Evolutionary conservation across 2,888 invertebrate species (phyloP).

Genomic region (Cheilosia scutellata): DNA sequence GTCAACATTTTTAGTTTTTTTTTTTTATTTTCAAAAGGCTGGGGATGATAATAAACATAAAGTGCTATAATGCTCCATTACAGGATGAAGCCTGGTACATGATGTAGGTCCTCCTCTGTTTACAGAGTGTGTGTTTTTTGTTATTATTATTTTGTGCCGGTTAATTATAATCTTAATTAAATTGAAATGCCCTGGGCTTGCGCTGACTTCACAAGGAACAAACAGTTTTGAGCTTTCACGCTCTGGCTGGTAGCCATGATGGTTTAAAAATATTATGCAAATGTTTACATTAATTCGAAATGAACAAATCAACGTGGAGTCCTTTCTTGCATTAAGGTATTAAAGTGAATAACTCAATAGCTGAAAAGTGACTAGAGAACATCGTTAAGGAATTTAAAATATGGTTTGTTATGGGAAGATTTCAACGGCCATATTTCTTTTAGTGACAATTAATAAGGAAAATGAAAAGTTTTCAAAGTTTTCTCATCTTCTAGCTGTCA

Average conservation of each 20-base stretch:
- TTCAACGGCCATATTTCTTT: no score
- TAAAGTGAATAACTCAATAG: no score
- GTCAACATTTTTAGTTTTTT: neutral
- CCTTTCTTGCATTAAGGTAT: no score
- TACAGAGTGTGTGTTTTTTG: neutral
- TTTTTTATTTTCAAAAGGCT: neutral
- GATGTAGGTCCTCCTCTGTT: neutral
- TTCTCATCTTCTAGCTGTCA: no score
- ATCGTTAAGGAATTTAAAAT: no score
- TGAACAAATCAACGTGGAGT: no score
- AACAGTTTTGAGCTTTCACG: neutral
- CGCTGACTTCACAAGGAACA: neutral
- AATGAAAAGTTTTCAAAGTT: no score
- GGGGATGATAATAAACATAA: neutral
- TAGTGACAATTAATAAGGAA: no score
- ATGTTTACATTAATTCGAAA: no score
- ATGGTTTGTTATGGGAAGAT: no score
- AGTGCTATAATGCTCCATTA: constrained; percentile 4
- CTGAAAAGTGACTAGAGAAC: no score
- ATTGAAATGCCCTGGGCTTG: constrained; percentile 36
- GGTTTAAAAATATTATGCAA: neutral
- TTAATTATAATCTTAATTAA: constrained; percentile 54
- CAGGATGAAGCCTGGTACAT: neutral
- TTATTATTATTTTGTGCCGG: neutral
- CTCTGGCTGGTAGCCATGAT: neutral